Percentiles rank a stretch among this genome's conserved stretches.
Evolutionary conservation across 2,113 vertebrate species (phyloP).

Genomic region (Otis tarda): DNA sequence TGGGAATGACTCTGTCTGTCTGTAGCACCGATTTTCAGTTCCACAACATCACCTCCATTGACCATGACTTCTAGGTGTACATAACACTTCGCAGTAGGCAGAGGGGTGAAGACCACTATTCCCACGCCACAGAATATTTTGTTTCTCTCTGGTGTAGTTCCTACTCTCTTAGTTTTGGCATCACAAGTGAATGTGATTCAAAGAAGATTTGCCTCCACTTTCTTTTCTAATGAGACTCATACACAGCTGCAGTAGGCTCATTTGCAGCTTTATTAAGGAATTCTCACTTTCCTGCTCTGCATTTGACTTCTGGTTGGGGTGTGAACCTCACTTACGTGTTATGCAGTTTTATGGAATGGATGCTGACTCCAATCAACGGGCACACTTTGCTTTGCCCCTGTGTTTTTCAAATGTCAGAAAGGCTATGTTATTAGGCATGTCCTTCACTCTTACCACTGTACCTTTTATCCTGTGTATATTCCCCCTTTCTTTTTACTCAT

Average conservation of each 20-base stretch:
- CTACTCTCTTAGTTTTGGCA: neutral
- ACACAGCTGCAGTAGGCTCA: neutral
- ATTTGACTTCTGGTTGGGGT: neutral
- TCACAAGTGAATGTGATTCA: neutral
- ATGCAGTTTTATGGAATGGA: neutral
- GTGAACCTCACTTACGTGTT: neutral
- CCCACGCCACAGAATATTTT: neutral
- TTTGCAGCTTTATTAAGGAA: neutral
- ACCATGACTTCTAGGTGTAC: neutral
- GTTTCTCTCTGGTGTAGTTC: neutral
- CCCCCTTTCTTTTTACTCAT: neutral
- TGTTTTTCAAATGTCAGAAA: neutral
- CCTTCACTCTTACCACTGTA: neutral
- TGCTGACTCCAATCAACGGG: neutral
- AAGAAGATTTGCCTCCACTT: neutral
- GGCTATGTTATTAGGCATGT: rapidly evolving
- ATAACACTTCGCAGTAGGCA: neutral
- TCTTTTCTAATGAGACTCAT: neutral
- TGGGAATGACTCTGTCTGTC: neutral
- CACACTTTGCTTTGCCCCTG: neutral
- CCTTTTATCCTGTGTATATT: neutral
- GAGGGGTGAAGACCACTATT: neutral
- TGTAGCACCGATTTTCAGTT: neutral
- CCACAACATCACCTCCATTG: neutral
- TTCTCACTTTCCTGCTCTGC: neutral